phyloP scores from a whole-genome alignment of 2,797 vertebrate species.

The Passerculus sandwichensis region DNA sequence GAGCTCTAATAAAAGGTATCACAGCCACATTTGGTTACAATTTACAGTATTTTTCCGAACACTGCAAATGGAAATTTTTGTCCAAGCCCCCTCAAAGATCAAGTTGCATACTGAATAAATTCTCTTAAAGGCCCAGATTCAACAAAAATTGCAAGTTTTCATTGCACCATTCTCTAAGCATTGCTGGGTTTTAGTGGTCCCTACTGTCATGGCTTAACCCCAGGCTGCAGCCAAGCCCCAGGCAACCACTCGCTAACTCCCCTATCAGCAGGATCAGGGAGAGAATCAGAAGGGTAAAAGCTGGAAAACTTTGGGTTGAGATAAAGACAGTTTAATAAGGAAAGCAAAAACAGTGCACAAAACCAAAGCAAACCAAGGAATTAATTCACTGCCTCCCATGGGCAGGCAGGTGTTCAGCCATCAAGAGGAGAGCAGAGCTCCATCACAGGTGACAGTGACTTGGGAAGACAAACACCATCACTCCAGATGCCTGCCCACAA shows the following conservation, averaged over 20 bases:
- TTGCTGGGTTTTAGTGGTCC: slow-evolving; percentile 11
- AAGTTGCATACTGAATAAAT: slow-evolving; percentile 28
- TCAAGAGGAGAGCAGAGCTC: no score
- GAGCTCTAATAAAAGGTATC: slow-evolving; percentile 49
- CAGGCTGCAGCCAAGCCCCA: not conserved
- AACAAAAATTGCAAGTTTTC: slow-evolving; percentile 19
- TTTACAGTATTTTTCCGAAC: slow-evolving; percentile 70
- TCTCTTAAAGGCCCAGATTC: slow-evolving; percentile 5
- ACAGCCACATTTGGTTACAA: slow-evolving; percentile 71
- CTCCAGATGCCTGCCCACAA: not conserved
- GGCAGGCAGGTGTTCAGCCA: no score
- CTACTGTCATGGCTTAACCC: not conserved
- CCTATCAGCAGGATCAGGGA: no score
- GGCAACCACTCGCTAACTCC: rapidly evolving
- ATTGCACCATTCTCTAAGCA: not conserved
- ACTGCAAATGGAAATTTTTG: slow-evolving; percentile 64
- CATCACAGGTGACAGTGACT: no score
- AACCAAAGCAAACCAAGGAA: no score
- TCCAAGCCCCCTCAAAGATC: slow-evolving; percentile 44
- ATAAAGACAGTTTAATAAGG: no score
- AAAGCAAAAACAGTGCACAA: no score
- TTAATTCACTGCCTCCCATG: no score
- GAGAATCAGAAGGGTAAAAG: no score
- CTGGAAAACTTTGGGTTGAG: no score
- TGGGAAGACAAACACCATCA: not conserved